These are phyloP conservation scores for Antrozous pallidus DNA, from an alignment of 2,797 vertebrate genomes.

Conservation along the genomic window DNA sequence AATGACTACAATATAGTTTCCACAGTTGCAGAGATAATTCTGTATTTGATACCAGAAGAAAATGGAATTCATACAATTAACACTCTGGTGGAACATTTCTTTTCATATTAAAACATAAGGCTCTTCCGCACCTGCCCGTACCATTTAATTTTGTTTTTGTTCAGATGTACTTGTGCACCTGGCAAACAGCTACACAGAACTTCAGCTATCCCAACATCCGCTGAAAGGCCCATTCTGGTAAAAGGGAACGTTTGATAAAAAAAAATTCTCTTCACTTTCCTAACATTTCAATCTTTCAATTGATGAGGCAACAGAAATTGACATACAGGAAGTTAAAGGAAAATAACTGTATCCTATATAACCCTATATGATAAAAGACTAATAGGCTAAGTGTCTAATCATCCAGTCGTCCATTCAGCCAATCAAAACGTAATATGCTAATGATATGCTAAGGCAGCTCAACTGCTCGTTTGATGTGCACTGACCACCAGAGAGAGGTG, in stretches of 20 bases:
- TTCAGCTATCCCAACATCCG: background rate
- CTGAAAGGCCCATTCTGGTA: background rate
- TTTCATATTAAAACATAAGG: slow-evolving; percentile 13
- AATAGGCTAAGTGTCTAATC: no score
- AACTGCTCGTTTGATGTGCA: no score
- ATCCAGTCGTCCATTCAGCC: no score
- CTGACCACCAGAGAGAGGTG: no score
- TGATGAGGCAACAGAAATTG: background rate
- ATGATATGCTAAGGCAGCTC: no score
- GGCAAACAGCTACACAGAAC: background rate
- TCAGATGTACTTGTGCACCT: background rate
- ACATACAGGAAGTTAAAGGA: background rate
- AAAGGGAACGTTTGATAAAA: background rate
- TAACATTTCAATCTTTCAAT: slow-evolving; percentile 12
- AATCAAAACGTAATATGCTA: no score
- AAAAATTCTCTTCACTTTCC: background rate
- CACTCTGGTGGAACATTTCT: background rate
- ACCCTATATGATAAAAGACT: no score
- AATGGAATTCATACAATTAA: background rate
- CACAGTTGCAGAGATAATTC: background rate
- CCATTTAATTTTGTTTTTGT: background rate
- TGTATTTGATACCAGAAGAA: background rate
- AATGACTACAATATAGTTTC: background rate
- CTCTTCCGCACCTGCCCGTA: background rate
- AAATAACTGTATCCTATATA: background rate